These are phyloP conservation scores for Aphidoletes aphidimyza DNA, from an alignment of 2,888 invertebrate genomes.

Conservation along the genomic window DNA sequence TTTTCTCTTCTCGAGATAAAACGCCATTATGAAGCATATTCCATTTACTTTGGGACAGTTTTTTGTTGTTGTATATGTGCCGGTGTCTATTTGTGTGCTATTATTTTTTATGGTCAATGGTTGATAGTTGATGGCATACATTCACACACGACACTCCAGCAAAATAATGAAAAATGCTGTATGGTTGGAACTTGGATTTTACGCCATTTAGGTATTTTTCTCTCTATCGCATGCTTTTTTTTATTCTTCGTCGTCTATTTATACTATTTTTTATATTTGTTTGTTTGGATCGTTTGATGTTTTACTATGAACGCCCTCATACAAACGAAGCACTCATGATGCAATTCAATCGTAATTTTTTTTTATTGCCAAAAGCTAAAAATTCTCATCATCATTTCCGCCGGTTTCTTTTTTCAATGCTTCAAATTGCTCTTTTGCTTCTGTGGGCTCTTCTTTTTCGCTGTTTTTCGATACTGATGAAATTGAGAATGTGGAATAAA, in stretches of 20 bases:
- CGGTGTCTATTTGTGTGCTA: background rate
- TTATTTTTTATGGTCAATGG: constrained; percentile 25
- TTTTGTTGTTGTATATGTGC: no score
- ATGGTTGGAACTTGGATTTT: background rate
- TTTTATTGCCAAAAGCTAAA: constrained; percentile 31
- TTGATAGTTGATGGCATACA: background rate
- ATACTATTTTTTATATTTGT: background rate
- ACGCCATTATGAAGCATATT: constrained; percentile 19
- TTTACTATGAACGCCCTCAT: background rate
- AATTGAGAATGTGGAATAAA: background rate
- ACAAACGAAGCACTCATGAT: constrained; percentile 13
- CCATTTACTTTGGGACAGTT: background rate
- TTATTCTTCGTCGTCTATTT: background rate
- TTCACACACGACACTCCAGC: background rate
- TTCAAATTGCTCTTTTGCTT: background rate
- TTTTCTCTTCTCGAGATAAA: background rate
- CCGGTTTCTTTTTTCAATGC: background rate
- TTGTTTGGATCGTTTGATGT: constrained; percentile 18
- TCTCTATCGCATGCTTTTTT: background rate
- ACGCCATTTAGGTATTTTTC: background rate
- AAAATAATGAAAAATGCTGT: constrained; percentile 15
- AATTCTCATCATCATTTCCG: constrained; percentile 16
- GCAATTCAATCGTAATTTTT: constrained; percentile 36
- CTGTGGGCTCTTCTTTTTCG: no score
- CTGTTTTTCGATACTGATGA: background rate